Base-by-base conservation (phyloP, 2,888 invertebrate genomes). In the Stenchaetothrips biformis region DNA sequence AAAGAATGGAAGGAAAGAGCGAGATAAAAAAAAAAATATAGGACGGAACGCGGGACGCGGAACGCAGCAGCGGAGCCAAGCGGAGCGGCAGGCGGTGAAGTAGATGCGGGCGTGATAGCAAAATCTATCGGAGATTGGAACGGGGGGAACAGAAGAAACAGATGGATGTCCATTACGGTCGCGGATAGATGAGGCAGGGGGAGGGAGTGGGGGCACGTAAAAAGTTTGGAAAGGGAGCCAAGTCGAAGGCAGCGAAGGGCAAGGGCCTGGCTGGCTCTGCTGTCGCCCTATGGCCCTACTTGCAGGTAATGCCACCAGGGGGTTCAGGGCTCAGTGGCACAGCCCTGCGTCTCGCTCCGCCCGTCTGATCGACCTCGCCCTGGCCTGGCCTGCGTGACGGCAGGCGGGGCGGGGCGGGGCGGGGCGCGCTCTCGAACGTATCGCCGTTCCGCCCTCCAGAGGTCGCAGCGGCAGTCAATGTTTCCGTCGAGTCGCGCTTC, bases 91-190 rank as follows among this genome's bases (percentile, higher is more conserved):
- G 67, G 67, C 67, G 67, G 67, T 67, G 67, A 67, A 67, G 67
- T 67, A 67, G 67, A 67, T 67, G 67, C 67, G 67, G 67, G 67
- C 67, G 67, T 67, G 67, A 67, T 67, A 67, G 67, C 67, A 67
- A 67, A 67, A 67, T 67, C 67, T 67, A 67, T 67, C 67, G 67
- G 67, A 67, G 21, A 18, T 18, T 9, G 21, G 67, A 21, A 62
- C 18, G 62, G 67, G 67, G 67, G 67, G 67, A 67, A 67, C 67
- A 67, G 67, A 67, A 67, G 67, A 67, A 67, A 67, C 67, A 67
- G 67, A 67, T 67, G 67, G 67, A 67, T 67, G 67, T 67, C 67
- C 67, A 67, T 67, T 67, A 67, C 67, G 18, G 25, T 21, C 21
- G 67, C 9, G 67, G 21, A 67, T 67, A 67, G 67, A 67, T 67